Conservation (phyloP, 2,113 vertebrate species). For the Cryptoleucopteryx plumbea region DNA sequence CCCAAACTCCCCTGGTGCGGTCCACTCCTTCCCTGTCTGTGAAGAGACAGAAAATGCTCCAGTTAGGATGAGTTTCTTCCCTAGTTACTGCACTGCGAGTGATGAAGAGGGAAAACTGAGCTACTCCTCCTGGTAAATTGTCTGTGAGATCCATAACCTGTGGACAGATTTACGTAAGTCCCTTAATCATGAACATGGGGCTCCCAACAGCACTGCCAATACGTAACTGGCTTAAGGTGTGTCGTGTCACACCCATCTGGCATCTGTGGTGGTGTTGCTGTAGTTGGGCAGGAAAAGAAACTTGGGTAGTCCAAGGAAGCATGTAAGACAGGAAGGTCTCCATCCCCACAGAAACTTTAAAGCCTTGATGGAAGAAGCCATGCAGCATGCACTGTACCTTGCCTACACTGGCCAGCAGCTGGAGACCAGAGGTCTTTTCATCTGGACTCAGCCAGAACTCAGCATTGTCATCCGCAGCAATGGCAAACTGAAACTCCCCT, state of each 20-base stretch:
- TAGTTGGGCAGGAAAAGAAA: neutral
- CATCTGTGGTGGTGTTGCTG: neutral
- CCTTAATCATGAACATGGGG: neutral
- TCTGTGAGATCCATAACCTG: neutral
- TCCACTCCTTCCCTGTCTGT: constrained; percentile 91
- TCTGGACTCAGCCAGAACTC: constrained; percentile 93
- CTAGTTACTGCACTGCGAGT: neutral
- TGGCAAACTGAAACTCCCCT: constrained; percentile 90
- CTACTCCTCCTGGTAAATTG: neutral
- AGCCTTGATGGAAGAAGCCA: neutral
- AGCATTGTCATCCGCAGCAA: constrained; percentile 91
- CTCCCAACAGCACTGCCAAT: neutral
- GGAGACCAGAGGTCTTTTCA: constrained; percentile 78
- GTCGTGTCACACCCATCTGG: neutral
- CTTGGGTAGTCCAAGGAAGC: neutral
- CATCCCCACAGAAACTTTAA: neutral
- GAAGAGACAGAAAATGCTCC: neutral
- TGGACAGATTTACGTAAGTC: neutral
- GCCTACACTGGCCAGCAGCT: constrained; percentile 84
- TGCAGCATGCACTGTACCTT: constrained; percentile 76
- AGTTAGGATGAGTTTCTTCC: neutral
- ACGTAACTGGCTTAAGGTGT: neutral
- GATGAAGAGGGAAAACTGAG: neutral
- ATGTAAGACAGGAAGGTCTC: neutral
- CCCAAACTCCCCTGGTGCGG: constrained; percentile 89